Evolutionary conservation across 1,140 invertebrate species (phyloP).

Genomic region (Spodoptera litura): DNA sequence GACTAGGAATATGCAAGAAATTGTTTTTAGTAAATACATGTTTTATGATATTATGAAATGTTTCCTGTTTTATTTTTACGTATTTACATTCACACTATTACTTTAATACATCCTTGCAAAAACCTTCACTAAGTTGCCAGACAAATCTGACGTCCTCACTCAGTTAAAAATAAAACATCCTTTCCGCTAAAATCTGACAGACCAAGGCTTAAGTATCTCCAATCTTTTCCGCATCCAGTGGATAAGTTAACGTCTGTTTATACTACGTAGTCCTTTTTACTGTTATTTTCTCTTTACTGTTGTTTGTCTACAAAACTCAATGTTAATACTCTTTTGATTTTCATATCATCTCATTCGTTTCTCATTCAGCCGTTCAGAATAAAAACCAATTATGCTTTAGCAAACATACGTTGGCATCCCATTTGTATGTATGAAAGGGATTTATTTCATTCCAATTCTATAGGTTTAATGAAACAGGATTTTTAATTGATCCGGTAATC

Average conservation of each 20-base stretch:
- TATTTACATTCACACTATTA: background rate
- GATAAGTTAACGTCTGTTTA: background rate
- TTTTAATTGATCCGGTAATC: conserved; percentile 5
- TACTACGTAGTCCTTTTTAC: background rate
- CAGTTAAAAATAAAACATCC: conserved; percentile 7
- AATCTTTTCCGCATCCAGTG: conserved; percentile 13
- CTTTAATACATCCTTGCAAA: background rate
- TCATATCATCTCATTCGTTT: too few species aligned
- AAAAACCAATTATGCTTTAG: conserved; percentile 3
- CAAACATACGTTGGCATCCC: background rate
- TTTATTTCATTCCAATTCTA: background rate
- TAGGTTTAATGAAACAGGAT: background rate
- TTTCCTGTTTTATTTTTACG: background rate
- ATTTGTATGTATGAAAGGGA: conserved; percentile 5
- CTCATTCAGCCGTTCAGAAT: too few species aligned
- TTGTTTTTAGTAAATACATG: too few species aligned
- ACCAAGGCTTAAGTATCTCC: background rate
- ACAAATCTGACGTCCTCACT: background rate
- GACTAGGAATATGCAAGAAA: too few species aligned
- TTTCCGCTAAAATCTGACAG: background rate
- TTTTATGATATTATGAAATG: too few species aligned
- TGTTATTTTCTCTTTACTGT: too few species aligned
- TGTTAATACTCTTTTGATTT: too few species aligned
- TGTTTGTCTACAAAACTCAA: too few species aligned
- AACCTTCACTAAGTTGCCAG: background rate